Percentiles rank a stretch among this genome's conserved stretches.
Evolutionary conservation across 2,797 vertebrate species (phyloP).

Genomic region (Eremophila alpestris): DNA sequence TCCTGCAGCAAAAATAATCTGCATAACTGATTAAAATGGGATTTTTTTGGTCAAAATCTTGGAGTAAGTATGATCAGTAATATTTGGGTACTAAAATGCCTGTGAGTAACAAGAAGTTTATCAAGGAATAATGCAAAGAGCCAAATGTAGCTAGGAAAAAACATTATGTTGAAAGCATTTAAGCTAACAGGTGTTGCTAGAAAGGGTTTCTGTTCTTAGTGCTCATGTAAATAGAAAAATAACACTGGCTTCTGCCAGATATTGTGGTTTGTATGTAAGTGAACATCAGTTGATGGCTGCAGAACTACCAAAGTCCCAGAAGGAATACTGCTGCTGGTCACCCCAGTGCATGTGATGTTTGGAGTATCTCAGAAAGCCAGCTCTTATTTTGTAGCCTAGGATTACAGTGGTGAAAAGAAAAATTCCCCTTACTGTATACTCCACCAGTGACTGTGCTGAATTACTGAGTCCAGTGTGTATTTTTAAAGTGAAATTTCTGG

Average conservation of each 20-base stretch:
- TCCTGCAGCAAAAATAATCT: not conserved
- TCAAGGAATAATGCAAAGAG: not conserved
- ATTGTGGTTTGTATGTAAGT: not conserved
- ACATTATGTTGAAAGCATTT: not conserved
- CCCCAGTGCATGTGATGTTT: accelerated
- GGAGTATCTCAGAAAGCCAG: not conserved
- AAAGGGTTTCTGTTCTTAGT: not conserved
- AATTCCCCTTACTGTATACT: not conserved
- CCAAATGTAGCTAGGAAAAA: not conserved
- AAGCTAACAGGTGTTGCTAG: not conserved
- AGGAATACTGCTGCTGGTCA: not conserved
- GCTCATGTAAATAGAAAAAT: not conserved
- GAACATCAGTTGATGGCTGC: not conserved
- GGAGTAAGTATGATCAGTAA: not conserved
- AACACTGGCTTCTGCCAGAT: not conserved
- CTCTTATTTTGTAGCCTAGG: not conserved
- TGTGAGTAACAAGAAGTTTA: not conserved
- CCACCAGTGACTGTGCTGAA: not conserved
- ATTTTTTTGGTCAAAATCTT: not conserved
- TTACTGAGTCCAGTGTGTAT: not conserved
- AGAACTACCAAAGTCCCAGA: not conserved
- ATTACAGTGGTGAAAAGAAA: not conserved
- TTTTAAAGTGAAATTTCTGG: not conserved
- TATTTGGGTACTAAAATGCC: conserved; percentile 8
- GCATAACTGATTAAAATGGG: not conserved